Base-by-base conservation (phyloP, 2,888 invertebrate genomes). In the Dolichomitus sp. region DNA sequence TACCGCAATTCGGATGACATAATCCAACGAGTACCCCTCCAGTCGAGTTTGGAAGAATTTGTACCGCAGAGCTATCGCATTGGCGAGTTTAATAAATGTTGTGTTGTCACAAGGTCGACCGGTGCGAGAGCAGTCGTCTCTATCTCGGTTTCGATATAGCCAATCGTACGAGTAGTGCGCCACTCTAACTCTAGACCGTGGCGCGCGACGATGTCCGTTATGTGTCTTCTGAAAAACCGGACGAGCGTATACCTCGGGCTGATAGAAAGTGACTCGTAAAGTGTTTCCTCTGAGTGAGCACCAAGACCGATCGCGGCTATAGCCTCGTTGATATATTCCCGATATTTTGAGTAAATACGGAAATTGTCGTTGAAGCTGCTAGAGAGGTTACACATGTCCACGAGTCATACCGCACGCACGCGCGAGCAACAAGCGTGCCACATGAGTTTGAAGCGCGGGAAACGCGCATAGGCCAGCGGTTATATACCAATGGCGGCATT, bases 101-200 rank as follows among this genome's bases (percentile, higher is more conserved):
- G 81, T 82, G 81, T 73, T 82, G 82, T 23, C 23, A 2, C 87
- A 85, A 87, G 85, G 85, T 87, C 84, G 85, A 87, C 86, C 79
- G 74, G 84, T 82, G 83, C 75, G 68, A 69, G 2, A 23, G 23
- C 2, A 23, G 84, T 77, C 4, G 61, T 81, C 74, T 30, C 30
- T 57, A 27, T 57, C 30, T 30, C 1, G 6, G 4, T 82, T 74
- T 74, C 65, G 73, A 59, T 78, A 78, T 78, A 73, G 63, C 68
- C 77, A 57, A 37, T 59, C 76, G 50, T 11, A 9, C 73, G 57
- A 69, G 50, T 69, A 75, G 59, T 65, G 54, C 42, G 54, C 19
- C 78, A 30, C 37, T 54, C 45, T 45, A 50, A 50, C 70, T 45
- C 45, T 54, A 66, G 33, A 52, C 61, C 54, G 52, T 76, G 54